Conservation (phyloP, 2,888 invertebrate species). For the Abrostola triplasia region DNA sequence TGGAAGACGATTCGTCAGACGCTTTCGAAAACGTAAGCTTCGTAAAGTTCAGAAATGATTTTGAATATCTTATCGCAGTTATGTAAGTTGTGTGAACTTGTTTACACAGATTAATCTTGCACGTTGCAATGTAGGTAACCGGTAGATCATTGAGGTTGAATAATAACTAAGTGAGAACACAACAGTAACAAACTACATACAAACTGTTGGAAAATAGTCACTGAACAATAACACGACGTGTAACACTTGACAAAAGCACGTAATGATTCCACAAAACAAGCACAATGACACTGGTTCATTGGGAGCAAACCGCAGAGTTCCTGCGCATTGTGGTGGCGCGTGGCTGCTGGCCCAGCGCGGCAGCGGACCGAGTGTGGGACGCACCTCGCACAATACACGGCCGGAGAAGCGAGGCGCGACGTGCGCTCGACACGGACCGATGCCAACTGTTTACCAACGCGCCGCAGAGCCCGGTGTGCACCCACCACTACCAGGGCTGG, state of each 20-base stretch:
- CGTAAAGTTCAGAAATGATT: conserved; percentile 51
- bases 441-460: conserved; percentile 77
- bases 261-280: conserved; percentile 62
- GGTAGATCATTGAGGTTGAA: conserved; percentile 40
- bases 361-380: conserved; percentile 45
- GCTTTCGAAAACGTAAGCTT: conserved; percentile 63
- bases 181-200: conserved; percentile 27
- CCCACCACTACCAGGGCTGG: conserved; percentile 66
- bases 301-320: conserved; percentile 76
- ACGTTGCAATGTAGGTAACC: conserved; percentile 43
- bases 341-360: conserved; percentile 17
- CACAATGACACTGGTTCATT: conserved; percentile 60
- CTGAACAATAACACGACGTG: conserved; percentile 59
- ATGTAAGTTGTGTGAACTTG: conserved; percentile 60
- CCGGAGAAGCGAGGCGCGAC: conserved; percentile 60
- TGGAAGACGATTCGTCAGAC: conserved; percentile 49
- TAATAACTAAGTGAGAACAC: conserved; percentile 23
- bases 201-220: conserved; percentile 51
- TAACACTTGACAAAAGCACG: conserved; percentile 61
- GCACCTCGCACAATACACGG: conserved; percentile 47
- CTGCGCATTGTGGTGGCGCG: conserved; percentile 74
- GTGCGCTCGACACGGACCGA: conserved; percentile 73
- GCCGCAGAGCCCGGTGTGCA: conserved; percentile 68
- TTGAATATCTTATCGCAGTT: conserved; percentile 57
- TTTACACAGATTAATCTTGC: conserved; percentile 49